A percentile compares a stretch with the other conserved stretches of the same genome.
Evolutionary conservation across 2,888 invertebrate genomes (phyloP).

Genomic region (Branchipolynoe longqiensis): DNA sequence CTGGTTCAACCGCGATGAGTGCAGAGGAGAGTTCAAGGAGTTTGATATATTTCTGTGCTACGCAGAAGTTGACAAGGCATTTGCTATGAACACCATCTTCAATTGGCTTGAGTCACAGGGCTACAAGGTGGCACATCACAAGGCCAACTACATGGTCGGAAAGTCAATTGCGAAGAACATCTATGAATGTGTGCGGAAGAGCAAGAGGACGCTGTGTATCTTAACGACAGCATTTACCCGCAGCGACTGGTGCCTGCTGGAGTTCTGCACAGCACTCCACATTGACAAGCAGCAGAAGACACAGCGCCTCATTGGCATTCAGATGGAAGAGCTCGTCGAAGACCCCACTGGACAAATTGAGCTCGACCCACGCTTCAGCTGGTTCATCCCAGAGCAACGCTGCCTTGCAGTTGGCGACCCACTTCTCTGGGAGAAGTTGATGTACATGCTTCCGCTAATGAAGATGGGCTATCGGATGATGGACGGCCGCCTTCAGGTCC

Average conservation of each 20-base stretch:
- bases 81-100: not conserved
- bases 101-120: not conserved
- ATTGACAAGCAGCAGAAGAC: slow-evolving; percentile 10
- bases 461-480: no score
- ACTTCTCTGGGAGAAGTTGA: not conserved
- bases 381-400: not conserved
- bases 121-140: not conserved
- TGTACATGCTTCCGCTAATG: not conserved
- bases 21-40: not conserved
- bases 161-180: not conserved
- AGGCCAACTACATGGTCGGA: not conserved
- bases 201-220: not conserved
- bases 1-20: not conserved
- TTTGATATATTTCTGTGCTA: slow-evolving; percentile 1
- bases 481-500: no score
- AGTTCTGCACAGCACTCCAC: not conserved
- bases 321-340: not conserved
- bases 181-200: not conserved
- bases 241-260: not conserved
- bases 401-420: not conserved
- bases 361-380: not conserved
- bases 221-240: not conserved
- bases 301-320: not conserved
- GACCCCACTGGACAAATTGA: no score
- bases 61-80: not conserved